Conservation (phyloP, 2,797 vertebrate genomes). For the Natrix natrix region DNA sequence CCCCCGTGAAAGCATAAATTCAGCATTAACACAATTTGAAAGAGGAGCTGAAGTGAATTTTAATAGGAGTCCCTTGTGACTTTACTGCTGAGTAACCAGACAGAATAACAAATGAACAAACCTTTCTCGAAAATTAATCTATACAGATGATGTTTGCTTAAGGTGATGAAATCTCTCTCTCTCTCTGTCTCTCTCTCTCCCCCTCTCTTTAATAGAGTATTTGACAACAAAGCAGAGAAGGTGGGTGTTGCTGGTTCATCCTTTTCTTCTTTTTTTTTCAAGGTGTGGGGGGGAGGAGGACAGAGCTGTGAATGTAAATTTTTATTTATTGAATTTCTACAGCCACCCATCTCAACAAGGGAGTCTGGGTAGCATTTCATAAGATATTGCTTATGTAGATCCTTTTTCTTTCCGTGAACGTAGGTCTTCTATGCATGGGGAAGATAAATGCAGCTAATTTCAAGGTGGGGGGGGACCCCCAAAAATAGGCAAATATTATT, state of each 20-base stretch:
- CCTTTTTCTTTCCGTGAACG: neutral
- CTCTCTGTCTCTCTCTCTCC: neutral
- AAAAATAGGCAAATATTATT: neutral
- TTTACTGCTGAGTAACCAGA: slow-evolving; percentile 51
- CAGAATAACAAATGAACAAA: slow-evolving; percentile 33
- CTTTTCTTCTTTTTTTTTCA: neutral
- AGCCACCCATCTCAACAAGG: neutral
- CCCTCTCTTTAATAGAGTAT: neutral
- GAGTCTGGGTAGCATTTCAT: neutral
- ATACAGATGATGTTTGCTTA: slow-evolving; percentile 48
- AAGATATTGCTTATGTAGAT: neutral
- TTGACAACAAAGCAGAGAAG: slow-evolving; percentile 40
- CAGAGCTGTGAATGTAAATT: neutral
- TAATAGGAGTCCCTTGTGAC: slow-evolving; percentile 62
- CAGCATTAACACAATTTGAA: slow-evolving; percentile 59
- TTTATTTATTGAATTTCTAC: neutral
- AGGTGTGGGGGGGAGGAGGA: neutral
- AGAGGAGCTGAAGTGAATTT: slow-evolving; percentile 61
- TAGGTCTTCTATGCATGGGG: neutral
- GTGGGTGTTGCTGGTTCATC: slow-evolving; percentile 15
- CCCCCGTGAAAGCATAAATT: slow-evolving; percentile 57
- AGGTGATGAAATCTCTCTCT: neutral
- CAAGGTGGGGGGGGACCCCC: neutral
- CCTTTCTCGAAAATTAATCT: slow-evolving; percentile 51
- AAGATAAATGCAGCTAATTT: neutral